Evolutionary conservation across 2,797 vertebrate genomes (phyloP).

Genomic region (Oreortyx pictus): DNA sequence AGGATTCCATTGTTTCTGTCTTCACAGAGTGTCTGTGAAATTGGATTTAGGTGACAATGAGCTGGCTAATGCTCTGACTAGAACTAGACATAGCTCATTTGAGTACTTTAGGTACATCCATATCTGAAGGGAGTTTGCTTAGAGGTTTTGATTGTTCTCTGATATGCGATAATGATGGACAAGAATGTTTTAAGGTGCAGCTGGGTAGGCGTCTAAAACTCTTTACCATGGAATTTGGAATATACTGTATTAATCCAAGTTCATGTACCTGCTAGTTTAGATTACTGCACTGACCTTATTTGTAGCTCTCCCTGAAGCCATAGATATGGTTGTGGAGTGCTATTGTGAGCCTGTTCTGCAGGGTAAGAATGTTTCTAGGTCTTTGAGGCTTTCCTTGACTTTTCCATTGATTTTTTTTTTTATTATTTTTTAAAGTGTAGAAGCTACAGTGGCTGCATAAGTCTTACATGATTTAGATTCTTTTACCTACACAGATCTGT

Average conservation of each 20-base stretch:
- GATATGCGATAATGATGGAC: neutral
- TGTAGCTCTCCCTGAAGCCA: neutral
- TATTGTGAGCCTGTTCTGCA: rapidly evolving
- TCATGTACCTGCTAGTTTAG: neutral
- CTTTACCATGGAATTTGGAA: neutral
- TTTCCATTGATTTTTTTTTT: neutral
- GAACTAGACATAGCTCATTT: neutral
- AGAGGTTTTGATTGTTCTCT: neutral
- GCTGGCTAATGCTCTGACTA: neutral
- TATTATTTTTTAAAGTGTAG: neutral
- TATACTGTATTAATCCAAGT: neutral
- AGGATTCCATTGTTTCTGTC: neutral
- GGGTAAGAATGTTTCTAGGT: neutral
- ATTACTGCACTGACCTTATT: neutral
- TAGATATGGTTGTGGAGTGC: neutral
- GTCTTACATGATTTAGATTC: neutral
- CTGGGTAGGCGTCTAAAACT: neutral
- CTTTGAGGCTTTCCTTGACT: neutral
- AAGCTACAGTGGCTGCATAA: neutral
- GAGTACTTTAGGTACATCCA: neutral
- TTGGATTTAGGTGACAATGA: conserved; percentile 36
- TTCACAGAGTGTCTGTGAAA: conserved; percentile 2
- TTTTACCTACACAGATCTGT: neutral
- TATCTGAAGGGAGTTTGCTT: neutral
- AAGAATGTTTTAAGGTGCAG: neutral